Percentiles rank a stretch among this genome's conserved stretches.
Evolutionary conservation across 2,888 invertebrate species (phyloP).

Genomic region (Eubasilissa splendida): DNA sequence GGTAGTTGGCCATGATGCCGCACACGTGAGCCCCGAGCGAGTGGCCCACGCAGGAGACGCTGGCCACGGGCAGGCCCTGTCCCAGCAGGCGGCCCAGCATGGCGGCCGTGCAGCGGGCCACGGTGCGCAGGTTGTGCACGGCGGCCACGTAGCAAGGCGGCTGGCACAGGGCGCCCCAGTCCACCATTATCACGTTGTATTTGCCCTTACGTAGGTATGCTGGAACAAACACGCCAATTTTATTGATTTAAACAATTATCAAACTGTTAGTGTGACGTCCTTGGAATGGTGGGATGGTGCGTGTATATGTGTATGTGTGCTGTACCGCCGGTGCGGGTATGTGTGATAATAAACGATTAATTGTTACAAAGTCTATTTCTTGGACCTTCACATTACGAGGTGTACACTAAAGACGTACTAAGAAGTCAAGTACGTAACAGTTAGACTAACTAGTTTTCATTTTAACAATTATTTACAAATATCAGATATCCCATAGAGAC

Average conservation of each 20-base stretch:
- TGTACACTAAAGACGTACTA: too few species aligned
- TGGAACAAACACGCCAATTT: conserved; percentile 61
- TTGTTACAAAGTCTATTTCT: too few species aligned
- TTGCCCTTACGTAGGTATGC: conserved; percentile 82
- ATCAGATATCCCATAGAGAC: too few species aligned
- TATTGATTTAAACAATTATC: neutral
- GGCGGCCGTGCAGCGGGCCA: conserved; percentile 80
- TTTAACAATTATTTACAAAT: too few species aligned
- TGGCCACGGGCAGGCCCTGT: conserved; percentile 77
- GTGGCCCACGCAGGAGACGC: conserved; percentile 84
- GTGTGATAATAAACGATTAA: too few species aligned
- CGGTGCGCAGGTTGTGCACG: conserved; percentile 82
- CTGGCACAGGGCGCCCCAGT: conserved; percentile 82
- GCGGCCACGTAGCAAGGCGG: conserved; percentile 84
- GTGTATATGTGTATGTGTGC: too few species aligned
- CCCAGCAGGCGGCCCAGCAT: conserved; percentile 76
- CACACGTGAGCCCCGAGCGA: conserved; percentile 85
- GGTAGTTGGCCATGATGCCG: conserved; percentile 81
- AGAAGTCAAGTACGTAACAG: too few species aligned
- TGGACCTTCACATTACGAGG: too few species aligned
- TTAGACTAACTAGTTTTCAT: too few species aligned
- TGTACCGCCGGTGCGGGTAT: too few species aligned
- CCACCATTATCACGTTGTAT: conserved; percentile 84
- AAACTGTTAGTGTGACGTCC: neutral
- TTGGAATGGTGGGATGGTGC: too few species aligned